These are phyloP conservation scores for Euwallacea fornicatus DNA, from an alignment of 1,140 invertebrate genomes.

Conservation along the genomic window DNA sequence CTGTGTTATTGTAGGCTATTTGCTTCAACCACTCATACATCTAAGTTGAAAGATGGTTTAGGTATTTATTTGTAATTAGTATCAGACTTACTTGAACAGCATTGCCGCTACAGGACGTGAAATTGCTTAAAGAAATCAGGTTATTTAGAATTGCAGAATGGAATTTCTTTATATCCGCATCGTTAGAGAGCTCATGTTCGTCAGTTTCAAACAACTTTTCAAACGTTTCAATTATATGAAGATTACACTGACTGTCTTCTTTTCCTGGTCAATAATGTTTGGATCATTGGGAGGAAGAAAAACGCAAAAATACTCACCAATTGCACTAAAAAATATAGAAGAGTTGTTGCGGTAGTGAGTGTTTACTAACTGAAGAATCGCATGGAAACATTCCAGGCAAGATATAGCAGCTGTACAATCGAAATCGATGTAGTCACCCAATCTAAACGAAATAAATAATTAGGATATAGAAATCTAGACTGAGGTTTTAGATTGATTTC, in stretches of 20 bases:
- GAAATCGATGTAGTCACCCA: conserved; percentile 51
- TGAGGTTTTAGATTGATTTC: no score
- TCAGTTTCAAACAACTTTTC: conserved; percentile 48
- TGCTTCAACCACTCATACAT: conserved; percentile 54
- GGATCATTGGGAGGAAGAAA: no score
- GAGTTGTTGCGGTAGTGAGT: conserved; percentile 54
- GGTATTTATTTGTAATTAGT: no score
- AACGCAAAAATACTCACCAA: conserved; percentile 52
- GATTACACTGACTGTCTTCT: no score
- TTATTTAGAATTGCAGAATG: conserved; percentile 53
- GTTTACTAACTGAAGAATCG: conserved; percentile 58
- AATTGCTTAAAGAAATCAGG: conserved; percentile 31
- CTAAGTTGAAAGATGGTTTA: conserved; percentile 43
- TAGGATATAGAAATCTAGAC: background rate
- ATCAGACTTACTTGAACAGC: no score
- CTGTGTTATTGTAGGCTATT: conserved; percentile 47
- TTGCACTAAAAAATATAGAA: conserved; percentile 54
- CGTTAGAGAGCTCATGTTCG: conserved; percentile 46
- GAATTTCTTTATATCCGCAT: conserved; percentile 52
- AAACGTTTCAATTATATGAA: conserved; percentile 43
- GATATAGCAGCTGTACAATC: conserved; percentile 54
- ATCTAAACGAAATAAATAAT: conserved; percentile 11
- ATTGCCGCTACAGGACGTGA: no score
- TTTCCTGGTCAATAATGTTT: no score
- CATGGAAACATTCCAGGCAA: conserved; percentile 60